Percentiles rank a stretch among this genome's conserved stretches.
Evolutionary conservation across 2,888 invertebrate genomes (phyloP).

Genomic region (Nemurella pictetii): DNA sequence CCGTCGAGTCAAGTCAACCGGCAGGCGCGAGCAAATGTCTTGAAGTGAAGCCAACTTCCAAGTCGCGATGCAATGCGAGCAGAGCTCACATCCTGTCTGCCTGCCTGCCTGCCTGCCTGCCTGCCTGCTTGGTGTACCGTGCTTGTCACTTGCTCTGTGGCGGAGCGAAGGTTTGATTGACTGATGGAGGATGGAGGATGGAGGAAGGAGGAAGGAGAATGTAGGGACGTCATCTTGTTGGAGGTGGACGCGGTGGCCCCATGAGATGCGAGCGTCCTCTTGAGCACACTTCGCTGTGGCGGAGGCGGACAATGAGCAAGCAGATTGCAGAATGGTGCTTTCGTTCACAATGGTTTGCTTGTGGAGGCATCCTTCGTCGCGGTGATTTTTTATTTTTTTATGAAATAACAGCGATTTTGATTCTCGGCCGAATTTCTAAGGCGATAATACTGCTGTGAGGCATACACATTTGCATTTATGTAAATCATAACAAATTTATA

Average conservation of each 20-base stretch:
- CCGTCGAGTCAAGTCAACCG: too few species aligned
- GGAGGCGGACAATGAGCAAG: too few species aligned
- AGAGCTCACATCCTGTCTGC: background rate
- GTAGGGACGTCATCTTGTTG: background rate
- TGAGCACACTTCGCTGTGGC: too few species aligned
- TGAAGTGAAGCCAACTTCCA: background rate
- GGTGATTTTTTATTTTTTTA: background rate
- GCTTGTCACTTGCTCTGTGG: too few species aligned
- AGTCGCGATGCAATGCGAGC: background rate
- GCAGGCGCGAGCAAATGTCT: background rate
- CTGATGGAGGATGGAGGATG: too few species aligned
- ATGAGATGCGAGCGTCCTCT: too few species aligned
- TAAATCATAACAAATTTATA: slow-evolving; percentile 10
- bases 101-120: background rate
- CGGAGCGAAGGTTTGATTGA: too few species aligned
- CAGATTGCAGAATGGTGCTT: too few species aligned
- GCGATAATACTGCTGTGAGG: background rate
- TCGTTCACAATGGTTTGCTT: too few species aligned
- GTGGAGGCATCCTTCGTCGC: background rate
- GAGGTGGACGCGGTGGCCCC: background rate
- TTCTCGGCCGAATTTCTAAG: background rate
- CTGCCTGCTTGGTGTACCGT: background rate
- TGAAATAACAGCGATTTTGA: background rate
- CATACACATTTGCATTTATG: slow-evolving; percentile 11
- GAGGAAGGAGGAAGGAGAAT: too few species aligned